Evolutionary conservation across 2,888 invertebrate genomes (phyloP), one percentile per base, ranked within the genome.

Genomic region (Hemaris fuciformis): DNA sequence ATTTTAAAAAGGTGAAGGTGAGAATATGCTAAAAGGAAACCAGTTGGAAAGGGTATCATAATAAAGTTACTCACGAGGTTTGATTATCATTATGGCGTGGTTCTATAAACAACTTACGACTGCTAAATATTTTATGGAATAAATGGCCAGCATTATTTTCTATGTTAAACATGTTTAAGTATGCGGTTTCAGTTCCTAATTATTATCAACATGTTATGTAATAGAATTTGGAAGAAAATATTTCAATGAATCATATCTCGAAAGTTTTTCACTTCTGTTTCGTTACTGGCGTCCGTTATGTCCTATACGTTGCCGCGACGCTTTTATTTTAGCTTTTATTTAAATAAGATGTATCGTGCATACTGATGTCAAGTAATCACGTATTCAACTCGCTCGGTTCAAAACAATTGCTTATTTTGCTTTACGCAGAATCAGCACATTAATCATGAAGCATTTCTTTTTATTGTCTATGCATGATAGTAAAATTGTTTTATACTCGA

Each of bases 371-470:
- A 42, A 62, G 23, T 60, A 53, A 62, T 62, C 59, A 59, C 3
- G 62, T 62, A 62, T 62, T 61, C 61, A 18, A 57, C 45, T 61
- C 61, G 57, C 23, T 46, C 34, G 43, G 46, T 57, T 57, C 38
- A 46, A 45, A 61, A 61, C 61, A 61, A 61, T 61, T 61, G 61
- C 61, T 61, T 61, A 58, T 61, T 61, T 61, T 57, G 57, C 57
- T 61, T 61, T 61, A 61, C 61, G 23, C 61, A 61, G 61, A 61
- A 61, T 22, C 43, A 57, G 45, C 57, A 31, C 57, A 57, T 61
- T 45, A 61, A 46, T 61, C 61, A 61, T 57, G 57, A 48, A 53
- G 25, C 46, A 38, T 59, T 25, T 60, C 34, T 60, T 27, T 60
- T 53, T 60, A 46, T 31, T 60, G 31, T 60, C 31, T 43, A 46